Evolutionary conservation across 2,888 invertebrate species (phyloP), one percentile per base, ranked within the genome.

Genomic region (Eupithecia vulgata): DNA sequence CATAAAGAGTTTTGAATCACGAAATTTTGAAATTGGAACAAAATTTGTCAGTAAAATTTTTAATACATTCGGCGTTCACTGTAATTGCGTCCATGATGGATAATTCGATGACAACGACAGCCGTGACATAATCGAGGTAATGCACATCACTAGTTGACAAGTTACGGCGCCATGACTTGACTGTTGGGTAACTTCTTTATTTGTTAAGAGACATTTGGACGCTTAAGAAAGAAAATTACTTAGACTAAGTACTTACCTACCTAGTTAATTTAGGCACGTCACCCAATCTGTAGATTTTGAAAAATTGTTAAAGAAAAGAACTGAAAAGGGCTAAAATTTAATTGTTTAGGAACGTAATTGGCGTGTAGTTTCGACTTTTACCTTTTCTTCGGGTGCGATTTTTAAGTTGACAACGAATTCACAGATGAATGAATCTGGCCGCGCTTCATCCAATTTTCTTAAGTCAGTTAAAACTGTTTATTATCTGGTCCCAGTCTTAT

Each of bases 81-180:
- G 15, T 48, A 61, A 69, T 57, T 67, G 57, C 35, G 17, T 45
- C 40, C 66, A 48, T 35, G 67, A 8, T 71, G 66, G 64, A 68
- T 85, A 84, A 89, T 88, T 84, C 84, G 84, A 81, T 81, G 84
- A 84, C 86, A 85, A 82, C 80, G 85, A 74, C 84, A 84, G 75
- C 71, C 84, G 83, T 78, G 82, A 82, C 83, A 81, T 87, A 87
- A 88, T 88, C 84, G 84, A 83, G 81, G 83, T 84, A 84, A 80
- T 82, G 82, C 82, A 73, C 85, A 76, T 85, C 83, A 80, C 83
- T 83, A 82, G 79, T 81, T 82, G 87, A 84, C 84, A 83, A 83
- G 79, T 82, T 77, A 81, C 84, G 88, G 88, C 88, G 88, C 88
- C 88, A 85, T 80, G 76, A 57, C 57, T 57, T 25, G 57, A 79